Percentiles rank a stretch among this genome's conserved stretches.
phyloP scores from a whole-genome alignment of 2,888 invertebrate genomes.

The Bombylius discolor region DNA sequence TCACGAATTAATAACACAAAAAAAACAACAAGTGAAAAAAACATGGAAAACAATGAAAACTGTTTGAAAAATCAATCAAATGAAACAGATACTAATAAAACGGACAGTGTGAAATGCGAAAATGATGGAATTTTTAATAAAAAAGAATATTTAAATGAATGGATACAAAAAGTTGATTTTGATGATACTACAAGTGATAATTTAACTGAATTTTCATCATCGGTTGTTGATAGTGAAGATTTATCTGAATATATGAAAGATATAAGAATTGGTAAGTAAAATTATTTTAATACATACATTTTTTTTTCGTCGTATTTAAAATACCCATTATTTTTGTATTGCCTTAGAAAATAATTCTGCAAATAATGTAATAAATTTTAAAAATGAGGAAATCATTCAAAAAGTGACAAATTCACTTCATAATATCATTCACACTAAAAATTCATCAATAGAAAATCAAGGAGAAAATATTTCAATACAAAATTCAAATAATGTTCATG shows the following conservation, averaged over 20 bases:
- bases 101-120: no score
- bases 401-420: neutral
- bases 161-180: conserved; percentile 3
- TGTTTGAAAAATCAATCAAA: no score
- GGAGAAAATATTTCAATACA: conserved; percentile 16
- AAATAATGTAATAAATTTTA: no score
- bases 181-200: neutral
- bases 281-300: neutral
- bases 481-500: conserved; percentile 32
- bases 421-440: neutral
- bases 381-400: no score
- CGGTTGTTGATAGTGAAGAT: conserved; percentile 7
- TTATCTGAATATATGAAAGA: neutral
- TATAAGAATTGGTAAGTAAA: neutral
- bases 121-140: neutral
- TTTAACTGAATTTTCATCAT: conserved; percentile 1
- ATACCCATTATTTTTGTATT: neutral
- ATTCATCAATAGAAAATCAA: neutral
- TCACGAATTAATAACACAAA: no score
- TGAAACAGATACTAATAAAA: no score
- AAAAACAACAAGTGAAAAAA: no score
- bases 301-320: neutral
- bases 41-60: no score
- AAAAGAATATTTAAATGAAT: neutral
- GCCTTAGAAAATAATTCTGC: no score